Evolutionary conservation across 2,113 vertebrate genomes (phyloP), one percentile per base, ranked within the genome.

Genomic region (Lontra canadensis): DNA sequence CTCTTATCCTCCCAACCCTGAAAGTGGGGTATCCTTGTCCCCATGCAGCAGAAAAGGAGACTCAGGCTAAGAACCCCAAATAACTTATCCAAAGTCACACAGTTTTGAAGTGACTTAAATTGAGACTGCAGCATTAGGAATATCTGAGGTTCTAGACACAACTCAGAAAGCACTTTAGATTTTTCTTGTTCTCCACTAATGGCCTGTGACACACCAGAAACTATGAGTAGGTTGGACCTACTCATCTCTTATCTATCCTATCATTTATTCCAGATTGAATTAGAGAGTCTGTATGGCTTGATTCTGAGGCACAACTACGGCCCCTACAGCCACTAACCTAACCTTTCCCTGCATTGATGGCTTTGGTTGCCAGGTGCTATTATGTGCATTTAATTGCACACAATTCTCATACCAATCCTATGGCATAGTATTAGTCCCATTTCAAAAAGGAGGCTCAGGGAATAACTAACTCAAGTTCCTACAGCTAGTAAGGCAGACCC

Each of bases 121-220:
- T 76, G 85, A 52, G 44, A 47, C 3, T 17, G 10, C 26, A 25
- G 2, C 6, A 17, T 6, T 17, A 90, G 49, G 21, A 79, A 29
- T 92, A 88, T 26, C 69, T 90, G 34, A 67, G 73, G 36, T 93
- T 82, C 65, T 36, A 79, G 92, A 80, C n/a, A 88, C 42, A 81
- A 42, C 12, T 80, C 91, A 21, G 14, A 83, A 44, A 82, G 55
- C 11, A 47, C 13, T 96, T 31, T 76, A 31, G 17, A 63, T 82
- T 86, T 88, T 81, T 82, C 2, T 61, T 25, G 1, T 90, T 92
- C 17, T 92, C 55, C 14, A 15, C 44, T 59, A 29, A 69, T 1
- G 71, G 13, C 57, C 71, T 55, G 7, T 6, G 18, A 4, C 8
- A 36, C 59, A 15, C 59, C 65, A 76, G 71, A 52, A 78, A 57